Percentiles rank a stretch among this genome's conserved stretches.
Conservation (phyloP, 2,797 vertebrate species). For the Lophura swinhoii region DNA sequence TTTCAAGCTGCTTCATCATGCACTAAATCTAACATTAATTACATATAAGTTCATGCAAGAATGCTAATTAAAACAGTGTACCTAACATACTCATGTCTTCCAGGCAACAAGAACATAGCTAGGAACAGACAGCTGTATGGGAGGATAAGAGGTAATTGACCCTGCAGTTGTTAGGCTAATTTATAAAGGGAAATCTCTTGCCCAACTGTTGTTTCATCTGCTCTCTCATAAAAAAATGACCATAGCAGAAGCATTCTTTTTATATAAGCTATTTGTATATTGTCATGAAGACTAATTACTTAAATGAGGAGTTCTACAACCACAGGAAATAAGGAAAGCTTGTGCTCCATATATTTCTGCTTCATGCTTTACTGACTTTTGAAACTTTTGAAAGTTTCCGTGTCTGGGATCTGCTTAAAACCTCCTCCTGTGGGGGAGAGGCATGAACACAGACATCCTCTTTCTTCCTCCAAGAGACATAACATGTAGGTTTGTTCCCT, state of each 20-base stretch:
- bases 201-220: constrained; percentile 44
- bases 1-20: not conserved
- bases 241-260: constrained; percentile 14
- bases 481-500: not conserved
- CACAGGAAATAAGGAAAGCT: constrained; percentile 40
- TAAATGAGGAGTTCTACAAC: constrained; percentile 7
- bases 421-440: not conserved
- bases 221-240: not conserved
- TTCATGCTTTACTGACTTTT: constrained; percentile 28
- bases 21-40: constrained; percentile 49
- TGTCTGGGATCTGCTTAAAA: not conserved
- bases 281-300: constrained; percentile 46
- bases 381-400: not conserved
- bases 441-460: not conserved
- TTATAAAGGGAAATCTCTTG: constrained; percentile 46
- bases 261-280: constrained; percentile 19
- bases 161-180: constrained; percentile 61
- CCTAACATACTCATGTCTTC: constrained; percentile 19
- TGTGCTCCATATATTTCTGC: constrained; percentile 10
- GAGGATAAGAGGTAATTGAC: constrained; percentile 60
- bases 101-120: not conserved
- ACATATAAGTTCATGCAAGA: constrained; percentile 38
- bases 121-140: constrained; percentile 23
- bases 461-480: not conserved
- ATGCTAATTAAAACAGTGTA: constrained; percentile 54